These are phyloP conservation scores for Aspidapion aeneum DNA, from an alignment of 2,888 invertebrate genomes.

Conservation along the genomic window DNA sequence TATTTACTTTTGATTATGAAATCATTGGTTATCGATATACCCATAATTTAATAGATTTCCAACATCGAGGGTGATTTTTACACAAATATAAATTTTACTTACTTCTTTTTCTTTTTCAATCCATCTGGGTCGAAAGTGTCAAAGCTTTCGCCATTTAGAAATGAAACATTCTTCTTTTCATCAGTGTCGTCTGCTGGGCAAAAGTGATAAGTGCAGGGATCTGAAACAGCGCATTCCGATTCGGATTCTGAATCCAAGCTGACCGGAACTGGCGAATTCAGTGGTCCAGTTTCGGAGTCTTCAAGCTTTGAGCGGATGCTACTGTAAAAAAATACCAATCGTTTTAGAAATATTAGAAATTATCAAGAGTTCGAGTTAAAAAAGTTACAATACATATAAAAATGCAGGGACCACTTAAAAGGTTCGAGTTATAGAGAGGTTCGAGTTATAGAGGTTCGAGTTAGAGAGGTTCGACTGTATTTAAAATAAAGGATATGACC, in stretches of 20 bases:
- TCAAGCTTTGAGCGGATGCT: conserved; percentile 27
- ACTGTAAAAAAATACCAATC: conserved; percentile 14
- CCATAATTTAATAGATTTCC: no score
- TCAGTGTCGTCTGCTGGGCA: conserved; percentile 29
- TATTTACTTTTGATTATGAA: no score
- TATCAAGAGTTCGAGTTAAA: no score
- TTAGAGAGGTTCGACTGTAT: no score
- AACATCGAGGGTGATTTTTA: not conserved
- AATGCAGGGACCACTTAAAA: no score
- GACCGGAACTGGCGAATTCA: conserved; percentile 35
- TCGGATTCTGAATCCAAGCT: conserved; percentile 39
- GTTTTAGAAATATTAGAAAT: no score
- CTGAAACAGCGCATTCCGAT: conserved; percentile 46
- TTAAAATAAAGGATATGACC: no score
- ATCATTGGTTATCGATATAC: no score
- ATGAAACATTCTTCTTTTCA: conserved; percentile 51
- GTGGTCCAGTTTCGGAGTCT: conserved; percentile 29
- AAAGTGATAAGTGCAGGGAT: conserved; percentile 41
- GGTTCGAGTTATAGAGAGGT: no score
- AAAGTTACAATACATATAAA: no score
- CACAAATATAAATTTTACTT: conserved; percentile 19
- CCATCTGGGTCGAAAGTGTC: conserved; percentile 39
- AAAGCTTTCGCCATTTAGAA: conserved; percentile 46
- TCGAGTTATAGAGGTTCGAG: no score
- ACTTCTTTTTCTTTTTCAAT: conserved; percentile 48